These are phyloP conservation scores for Griposia aprilina DNA, from an alignment of 2,888 invertebrate genomes.

Conservation along the genomic window DNA sequence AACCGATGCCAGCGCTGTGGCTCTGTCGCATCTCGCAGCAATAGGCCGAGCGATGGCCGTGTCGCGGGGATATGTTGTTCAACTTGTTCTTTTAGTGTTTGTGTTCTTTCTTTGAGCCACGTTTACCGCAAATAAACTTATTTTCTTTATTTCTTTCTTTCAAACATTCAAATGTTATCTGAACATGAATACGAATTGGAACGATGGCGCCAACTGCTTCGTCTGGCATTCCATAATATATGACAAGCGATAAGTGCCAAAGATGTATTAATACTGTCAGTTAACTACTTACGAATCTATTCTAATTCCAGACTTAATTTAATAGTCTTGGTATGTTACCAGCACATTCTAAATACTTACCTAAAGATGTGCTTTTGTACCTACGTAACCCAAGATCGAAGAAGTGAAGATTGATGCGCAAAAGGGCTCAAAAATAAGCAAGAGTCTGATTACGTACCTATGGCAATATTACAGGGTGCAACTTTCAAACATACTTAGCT, in stretches of 20 bases:
- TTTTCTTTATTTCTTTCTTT: not conserved
- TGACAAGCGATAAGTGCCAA: conserved; percentile 6
- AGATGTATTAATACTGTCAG: not conserved
- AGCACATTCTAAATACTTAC: not conserved
- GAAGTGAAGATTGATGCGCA: not conserved
- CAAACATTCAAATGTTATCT: not conserved
- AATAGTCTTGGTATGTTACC: not conserved
- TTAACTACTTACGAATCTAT: conserved; percentile 12
- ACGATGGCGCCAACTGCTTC: conserved; percentile 6
- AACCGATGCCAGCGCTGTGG: too few relatives aligned
- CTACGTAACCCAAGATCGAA: not conserved
- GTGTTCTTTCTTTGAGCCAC: not conserved
- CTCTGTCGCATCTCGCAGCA: too few relatives aligned
- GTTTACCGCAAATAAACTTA: not conserved
- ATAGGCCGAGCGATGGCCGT: too few relatives aligned
- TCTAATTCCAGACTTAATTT: conserved; percentile 16
- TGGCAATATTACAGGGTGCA: not conserved
- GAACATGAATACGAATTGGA: not conserved
- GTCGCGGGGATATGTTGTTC: too few relatives aligned
- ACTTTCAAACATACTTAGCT: not conserved
- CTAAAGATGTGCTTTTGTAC: not conserved
- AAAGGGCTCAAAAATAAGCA: not conserved
- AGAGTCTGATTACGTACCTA: not conserved
- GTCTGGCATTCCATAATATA: not conserved
- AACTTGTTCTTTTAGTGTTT: too few relatives aligned